Evolutionary conservation across 1,140 invertebrate species (phyloP).

Genomic region (Eriosoma lanigerum): DNA sequence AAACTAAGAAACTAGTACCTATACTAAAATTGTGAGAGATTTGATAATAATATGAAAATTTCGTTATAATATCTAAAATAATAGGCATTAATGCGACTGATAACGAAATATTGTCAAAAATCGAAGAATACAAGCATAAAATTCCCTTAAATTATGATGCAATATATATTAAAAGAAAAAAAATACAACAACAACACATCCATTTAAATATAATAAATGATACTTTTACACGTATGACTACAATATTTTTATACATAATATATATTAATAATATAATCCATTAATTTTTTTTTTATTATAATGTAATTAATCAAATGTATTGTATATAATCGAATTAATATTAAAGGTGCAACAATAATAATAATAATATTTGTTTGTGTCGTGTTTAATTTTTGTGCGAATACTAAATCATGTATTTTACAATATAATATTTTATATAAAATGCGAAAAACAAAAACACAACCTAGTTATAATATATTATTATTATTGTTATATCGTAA

Average conservation of each 20-base stretch:
- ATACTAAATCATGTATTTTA: background rate
- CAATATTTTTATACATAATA: too few relatives aligned
- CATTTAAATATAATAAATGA: too few relatives aligned
- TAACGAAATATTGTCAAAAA: background rate
- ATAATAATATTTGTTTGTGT: background rate
- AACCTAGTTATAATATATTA: background rate
- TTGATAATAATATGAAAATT: background rate
- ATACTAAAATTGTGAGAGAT: conserved; percentile 12
- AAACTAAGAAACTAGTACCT: background rate
- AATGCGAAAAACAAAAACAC: background rate
- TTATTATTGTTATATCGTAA: too few relatives aligned
- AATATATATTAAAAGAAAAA: too few relatives aligned
- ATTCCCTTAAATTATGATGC: background rate
- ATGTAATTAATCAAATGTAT: too few relatives aligned
- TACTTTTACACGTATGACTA: too few relatives aligned
- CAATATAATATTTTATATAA: background rate
- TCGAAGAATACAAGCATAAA: background rate
- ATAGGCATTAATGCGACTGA: background rate
- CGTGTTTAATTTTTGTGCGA: background rate
- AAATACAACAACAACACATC: background rate
- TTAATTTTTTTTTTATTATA: too few relatives aligned
- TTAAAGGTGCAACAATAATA: conserved; percentile 19
- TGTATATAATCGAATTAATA: too few relatives aligned
- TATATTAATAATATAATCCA: too few relatives aligned
- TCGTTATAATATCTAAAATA: background rate